Conservation (phyloP, 2,113 vertebrate genomes). For the Gracilinanus agilis region DNA sequence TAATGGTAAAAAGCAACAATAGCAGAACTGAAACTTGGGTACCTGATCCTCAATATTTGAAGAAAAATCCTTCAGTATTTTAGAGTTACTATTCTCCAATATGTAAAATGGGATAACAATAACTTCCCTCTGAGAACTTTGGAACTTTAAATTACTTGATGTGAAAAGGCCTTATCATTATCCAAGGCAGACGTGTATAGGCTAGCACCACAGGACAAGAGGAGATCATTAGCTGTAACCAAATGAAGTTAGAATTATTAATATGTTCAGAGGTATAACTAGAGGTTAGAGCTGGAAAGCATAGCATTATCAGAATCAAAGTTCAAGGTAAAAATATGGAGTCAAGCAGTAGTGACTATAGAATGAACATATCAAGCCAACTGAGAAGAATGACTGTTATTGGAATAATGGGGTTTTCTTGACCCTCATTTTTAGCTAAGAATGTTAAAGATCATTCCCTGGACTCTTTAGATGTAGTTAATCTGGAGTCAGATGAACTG, state of each 20-base stretch:
- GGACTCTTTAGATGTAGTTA: not conserved
- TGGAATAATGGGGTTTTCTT: not conserved
- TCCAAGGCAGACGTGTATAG: not conserved
- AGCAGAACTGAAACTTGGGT: not conserved
- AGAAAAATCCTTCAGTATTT: slow-evolving; percentile 1
- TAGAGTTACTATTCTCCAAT: slow-evolving; percentile 20
- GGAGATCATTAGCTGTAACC: not conserved
- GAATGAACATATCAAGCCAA: not conserved
- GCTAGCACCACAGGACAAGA: not conserved
- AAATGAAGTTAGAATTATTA: not conserved
- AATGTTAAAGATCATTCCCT: not conserved
- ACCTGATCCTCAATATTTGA: not conserved
- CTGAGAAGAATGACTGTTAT: not conserved
- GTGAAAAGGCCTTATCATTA: not conserved
- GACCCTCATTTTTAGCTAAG: not conserved
- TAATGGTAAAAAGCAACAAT: not conserved
- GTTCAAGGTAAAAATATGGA: not conserved
- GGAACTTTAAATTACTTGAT: slow-evolving; percentile 26
- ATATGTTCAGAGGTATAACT: not conserved
- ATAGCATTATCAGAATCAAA: not conserved
- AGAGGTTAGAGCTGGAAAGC: not conserved
- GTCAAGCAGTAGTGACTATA: not conserved
- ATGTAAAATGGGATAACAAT: slow-evolving; percentile 31
- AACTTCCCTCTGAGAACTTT: not conserved
- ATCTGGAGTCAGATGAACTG: not conserved